Evolutionary conservation across 2,888 invertebrate species (phyloP), one percentile per base, ranked within the genome.

Genomic region (Kryphioiulus occultus): DNA sequence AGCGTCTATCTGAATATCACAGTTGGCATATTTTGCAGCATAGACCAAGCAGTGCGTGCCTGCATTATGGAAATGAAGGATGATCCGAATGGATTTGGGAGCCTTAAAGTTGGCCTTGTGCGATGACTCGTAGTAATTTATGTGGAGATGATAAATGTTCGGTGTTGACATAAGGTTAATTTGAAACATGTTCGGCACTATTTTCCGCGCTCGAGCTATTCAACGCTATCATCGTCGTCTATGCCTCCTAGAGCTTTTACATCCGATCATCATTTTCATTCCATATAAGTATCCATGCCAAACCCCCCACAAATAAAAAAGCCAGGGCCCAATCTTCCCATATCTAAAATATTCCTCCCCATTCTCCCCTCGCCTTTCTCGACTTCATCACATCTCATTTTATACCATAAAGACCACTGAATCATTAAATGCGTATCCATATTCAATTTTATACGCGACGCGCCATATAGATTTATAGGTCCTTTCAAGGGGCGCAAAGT

Each of bases 141-240:
- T 85, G 85, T 44, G 47, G 44, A 85, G 42, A 85, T 85, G 85
- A 85, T 85, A 85, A 85, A 85, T 85, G 85, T 85, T 85, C 44
- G 30, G 85, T 85, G 85, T 85, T 85, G 85, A 85, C 85, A 85
- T 47, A 85, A 85, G 85, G 85, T 85, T 85, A 85, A 85, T 85
- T 85, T 85, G 85, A 85, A 85, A 85, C 85, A 85, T 85, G 85
- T 85, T 22, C 44, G 30, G 30, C 59, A 68, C 59, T 53, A 19
- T 15, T 83, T 83, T 83, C 30, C 83, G 7, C 30, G 35, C 22
- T 83, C 26, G 30, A 83, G 83, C 83, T 39, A 39, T 84, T 84
- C 39, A 35, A 84, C n/a, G 35, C 84, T n/a, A 84, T 84, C 35
- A n/a, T 84, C n/a, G 78, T 19, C 78, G 30, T 78, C 78, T 9